Conservation (phyloP, 2,113 vertebrate genomes). For the Egretta garzetta region DNA sequence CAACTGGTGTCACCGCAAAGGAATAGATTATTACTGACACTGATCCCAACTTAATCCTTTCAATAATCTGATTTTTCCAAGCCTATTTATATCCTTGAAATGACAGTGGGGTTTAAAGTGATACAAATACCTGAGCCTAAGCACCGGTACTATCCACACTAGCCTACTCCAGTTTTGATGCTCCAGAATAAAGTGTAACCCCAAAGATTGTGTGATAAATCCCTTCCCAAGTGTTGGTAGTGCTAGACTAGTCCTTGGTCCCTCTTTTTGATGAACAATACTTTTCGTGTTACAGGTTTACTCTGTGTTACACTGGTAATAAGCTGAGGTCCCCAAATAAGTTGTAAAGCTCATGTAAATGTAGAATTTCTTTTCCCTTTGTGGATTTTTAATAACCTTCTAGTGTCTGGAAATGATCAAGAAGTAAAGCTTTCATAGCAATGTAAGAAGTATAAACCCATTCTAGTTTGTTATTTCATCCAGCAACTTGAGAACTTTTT, state of each 20-base stretch:
- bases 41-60: constrained; percentile 62
- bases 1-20: neutral
- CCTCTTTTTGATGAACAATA: neutral
- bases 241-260: neutral
- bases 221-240: neutral
- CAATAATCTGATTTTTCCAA: constrained; percentile 68
- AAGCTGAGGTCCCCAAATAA: neutral
- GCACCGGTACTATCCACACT: neutral
- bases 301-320: neutral
- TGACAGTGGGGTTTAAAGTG: constrained; percentile 31
- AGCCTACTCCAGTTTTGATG: neutral
- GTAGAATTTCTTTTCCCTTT: constrained; percentile 39
- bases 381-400: constrained; percentile 53
- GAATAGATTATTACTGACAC: constrained; percentile 60
- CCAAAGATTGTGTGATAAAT: neutral
- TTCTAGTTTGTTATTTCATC: constrained; percentile 63
- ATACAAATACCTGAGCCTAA: constrained; percentile 1
- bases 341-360: constrained; percentile 31
- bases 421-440: constrained; percentile 54
- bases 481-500: constrained; percentile 44
- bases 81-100: constrained; percentile 63
- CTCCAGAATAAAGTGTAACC: neutral
- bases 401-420: constrained; percentile 65
- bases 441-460: constrained; percentile 43
- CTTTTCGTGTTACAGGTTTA: neutral